These are phyloP conservation scores for Enteromius mattozi DNA, from an alignment of 2,797 vertebrate genomes.

Conservation along the genomic window DNA sequence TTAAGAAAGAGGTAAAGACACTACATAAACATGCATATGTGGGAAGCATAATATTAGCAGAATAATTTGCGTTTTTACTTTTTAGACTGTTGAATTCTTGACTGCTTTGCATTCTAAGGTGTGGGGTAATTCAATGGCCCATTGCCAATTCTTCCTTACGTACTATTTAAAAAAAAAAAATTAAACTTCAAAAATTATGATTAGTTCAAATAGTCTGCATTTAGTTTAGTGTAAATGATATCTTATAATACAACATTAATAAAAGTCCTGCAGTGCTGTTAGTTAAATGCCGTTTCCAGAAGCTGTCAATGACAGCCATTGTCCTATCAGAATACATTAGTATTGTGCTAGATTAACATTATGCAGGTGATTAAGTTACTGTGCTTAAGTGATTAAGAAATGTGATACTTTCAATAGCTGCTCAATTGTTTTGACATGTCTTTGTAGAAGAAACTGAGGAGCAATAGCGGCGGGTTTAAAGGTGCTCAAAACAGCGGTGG, in stretches of 20 bases:
- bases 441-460: conserved; percentile 25
- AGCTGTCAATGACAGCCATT: conserved; percentile 28
- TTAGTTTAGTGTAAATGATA: not conserved
- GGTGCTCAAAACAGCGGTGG: conserved; percentile 22
- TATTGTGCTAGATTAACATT: conserved; percentile 13
- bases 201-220: not conserved
- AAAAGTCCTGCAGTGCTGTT: conserved; percentile 29
- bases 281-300: not conserved
- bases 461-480: conserved; percentile 43
- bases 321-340: conserved; percentile 35
- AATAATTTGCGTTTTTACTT: not conserved
- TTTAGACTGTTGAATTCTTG: not conserved
- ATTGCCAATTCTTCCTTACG: not conserved
- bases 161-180: no score
- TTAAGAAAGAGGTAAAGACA: not conserved
- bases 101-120: not conserved
- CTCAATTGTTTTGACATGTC: conserved; percentile 44
- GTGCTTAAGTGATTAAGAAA: conserved; percentile 48
- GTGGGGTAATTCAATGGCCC: not conserved
- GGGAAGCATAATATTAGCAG: not conserved
- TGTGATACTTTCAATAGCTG: conserved; percentile 44
- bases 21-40: not conserved
- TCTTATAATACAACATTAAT: not conserved
- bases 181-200: not conserved
- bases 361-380: conserved; percentile 50